Evolutionary conservation across 2,113 vertebrate genomes (phyloP), one percentile per base, ranked within the genome.

Genomic region (Ardeotis arabs): DNA sequence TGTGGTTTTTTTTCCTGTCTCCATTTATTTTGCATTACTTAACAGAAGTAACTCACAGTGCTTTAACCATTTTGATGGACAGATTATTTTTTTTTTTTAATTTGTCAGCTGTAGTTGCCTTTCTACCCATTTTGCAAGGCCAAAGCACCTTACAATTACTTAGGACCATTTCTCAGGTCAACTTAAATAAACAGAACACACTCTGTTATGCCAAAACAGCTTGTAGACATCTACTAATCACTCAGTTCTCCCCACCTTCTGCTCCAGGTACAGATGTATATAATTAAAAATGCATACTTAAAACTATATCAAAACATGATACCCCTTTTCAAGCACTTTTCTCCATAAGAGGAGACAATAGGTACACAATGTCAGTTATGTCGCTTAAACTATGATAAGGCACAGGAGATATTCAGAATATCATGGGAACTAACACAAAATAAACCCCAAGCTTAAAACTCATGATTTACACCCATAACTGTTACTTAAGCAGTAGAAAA

Each of bases 81-180:
- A 49, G 14, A 8, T 31, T 44, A 13, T 39, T 60, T 44, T 44
- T 22, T 44, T 69, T 44, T 29, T 53, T 77, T 62, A 21, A 6
- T 62, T 78, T 66, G 20, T 76, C 41, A 80, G 6, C 12, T 76
- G 12, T 39, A 33, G 17, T 29, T 0, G 0, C 12, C 47, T 5
- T 60, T 76, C 45, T 21, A 68, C 10, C 3, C 27, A 29, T 47
- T 68, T 33, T 35, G 17, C 52, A 67, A 68, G 29, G 39, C 22
- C 8, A 66, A 59, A 56, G 6, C 33, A 60, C 15, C 14, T 76
- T 31, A 10, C 4, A 33, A 2, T 11, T 73, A 60, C 31, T 19
- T 37, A 87, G 17, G 8, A 60, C 39, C 21, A 67, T 33, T 64
- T 78, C 7, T 24, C n/a, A 72, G 50, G 8, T 45, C 73, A 47